Base-by-base conservation (phyloP, 2,797 vertebrate species). In the Labroides dimidiatus region DNA sequence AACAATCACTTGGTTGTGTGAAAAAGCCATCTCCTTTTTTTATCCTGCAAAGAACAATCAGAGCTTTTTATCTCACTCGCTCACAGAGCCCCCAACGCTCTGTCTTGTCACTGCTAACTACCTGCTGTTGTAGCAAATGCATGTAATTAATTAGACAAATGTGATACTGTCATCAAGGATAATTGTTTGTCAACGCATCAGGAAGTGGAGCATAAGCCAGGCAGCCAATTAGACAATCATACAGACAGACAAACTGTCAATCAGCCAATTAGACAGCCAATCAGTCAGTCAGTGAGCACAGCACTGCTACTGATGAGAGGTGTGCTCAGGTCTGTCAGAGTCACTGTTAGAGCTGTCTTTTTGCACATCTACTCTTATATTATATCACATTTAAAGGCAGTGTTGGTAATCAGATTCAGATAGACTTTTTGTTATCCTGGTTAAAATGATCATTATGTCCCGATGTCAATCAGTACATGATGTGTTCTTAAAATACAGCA, bases 101-200 rank as follows among this genome's bases (percentile, higher is more conserved):
- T 11, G 37, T 69, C 78, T 81, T 80, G 51, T 84, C 77, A 45
- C 63, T 23, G 58, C 72, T 56, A 87, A 87, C 84, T 78, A 86
- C 87, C 87, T 86, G 89, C 91, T 90, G 87, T 89, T 85, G 87
- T 79, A 72, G 65, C 88, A 85, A 82, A 84, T 89, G 86, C 87
- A 77, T 92, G 86, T 91, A 90, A 93, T 94, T 95, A 95, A 94
- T 95, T 92, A 92, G 88, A 90, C 82, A 93, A 90, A 93, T 92
- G 90, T 89, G 90, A 92, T 90, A 88, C 86, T 93, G 87, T 92
- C 89, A 89, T 84, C 71, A 64, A 86, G 85, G 90, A 93, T 94
- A 94, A 94, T 95, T 94, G 93, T 94, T 93, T 93, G 92, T 93
- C 90, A 89, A 79, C 81, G 75, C 90, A 88, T 93, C 92, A 90